phyloP scores from a whole-genome alignment of 1,140 invertebrate species.

The Leptinotarsa defecta region DNA sequence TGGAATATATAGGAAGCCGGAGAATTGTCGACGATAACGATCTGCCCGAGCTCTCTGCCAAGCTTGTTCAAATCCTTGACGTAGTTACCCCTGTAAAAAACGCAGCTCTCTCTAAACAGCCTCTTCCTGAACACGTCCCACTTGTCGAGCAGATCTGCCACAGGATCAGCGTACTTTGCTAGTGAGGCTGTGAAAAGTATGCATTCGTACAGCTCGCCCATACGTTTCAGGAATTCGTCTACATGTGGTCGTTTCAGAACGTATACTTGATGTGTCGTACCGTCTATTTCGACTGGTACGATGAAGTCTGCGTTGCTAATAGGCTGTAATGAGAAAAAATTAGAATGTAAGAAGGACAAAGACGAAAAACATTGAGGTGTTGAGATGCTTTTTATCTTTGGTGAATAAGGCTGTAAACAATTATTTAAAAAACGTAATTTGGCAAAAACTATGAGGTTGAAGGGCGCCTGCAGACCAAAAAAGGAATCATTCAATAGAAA shows the following conservation, averaged over 20 bases:
- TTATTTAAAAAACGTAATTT: too few species aligned
- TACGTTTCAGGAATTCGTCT: conserved; percentile 96
- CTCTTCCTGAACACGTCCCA: conserved; percentile 96
- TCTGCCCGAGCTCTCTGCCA: conserved; percentile 93
- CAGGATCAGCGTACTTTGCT: conserved; percentile 99
- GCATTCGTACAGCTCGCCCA: conserved; percentile 99
- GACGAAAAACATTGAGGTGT: too few species aligned
- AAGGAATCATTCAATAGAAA: too few species aligned
- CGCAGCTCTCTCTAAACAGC: conserved; percentile 98
- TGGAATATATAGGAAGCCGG: conserved; percentile 99
- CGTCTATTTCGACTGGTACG: conserved; percentile 99
- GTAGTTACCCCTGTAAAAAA: conserved; percentile 99
- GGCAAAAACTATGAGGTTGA: too few species aligned
- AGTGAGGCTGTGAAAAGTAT: conserved; percentile 98
- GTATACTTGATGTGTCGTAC: conserved; percentile 98
- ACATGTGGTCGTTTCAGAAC: conserved; percentile 99
- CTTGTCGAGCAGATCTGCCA: conserved; percentile 95
- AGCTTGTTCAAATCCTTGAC: conserved; percentile 99
- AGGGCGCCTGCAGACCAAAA: too few species aligned
- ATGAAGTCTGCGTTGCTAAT: conserved; percentile 99
- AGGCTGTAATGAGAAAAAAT: conserved; percentile 69
- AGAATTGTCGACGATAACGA: conserved; percentile 99
- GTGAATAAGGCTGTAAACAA: too few species aligned
- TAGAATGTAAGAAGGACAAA: too few species aligned
- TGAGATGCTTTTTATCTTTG: too few species aligned